These are phyloP conservation scores for Myocastor coypus DNA, from an alignment of 2,113 vertebrate genomes.

Conservation along the genomic window DNA sequence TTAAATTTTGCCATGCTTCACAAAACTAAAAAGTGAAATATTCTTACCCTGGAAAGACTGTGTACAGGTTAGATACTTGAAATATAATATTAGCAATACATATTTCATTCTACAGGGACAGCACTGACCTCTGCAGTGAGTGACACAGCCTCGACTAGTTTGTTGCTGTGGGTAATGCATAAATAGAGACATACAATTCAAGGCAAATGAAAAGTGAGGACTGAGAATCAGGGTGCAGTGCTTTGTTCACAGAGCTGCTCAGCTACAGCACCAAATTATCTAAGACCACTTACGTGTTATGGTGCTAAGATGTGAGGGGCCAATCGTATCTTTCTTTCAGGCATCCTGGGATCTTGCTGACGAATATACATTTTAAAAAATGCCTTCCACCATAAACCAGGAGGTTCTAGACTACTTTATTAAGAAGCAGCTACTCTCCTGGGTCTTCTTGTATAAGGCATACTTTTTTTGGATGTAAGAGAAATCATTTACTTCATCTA, in stretches of 20 bases:
- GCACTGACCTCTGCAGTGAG: background rate
- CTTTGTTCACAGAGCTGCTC: constrained; percentile 47
- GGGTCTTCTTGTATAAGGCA: background rate
- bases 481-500: constrained; percentile 24
- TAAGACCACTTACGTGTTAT: background rate
- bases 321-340: background rate
- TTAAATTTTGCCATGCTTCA: constrained; percentile 28
- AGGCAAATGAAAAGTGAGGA: constrained; percentile 37
- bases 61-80: constrained; percentile 36
- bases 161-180: constrained; percentile 11
- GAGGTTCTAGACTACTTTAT: background rate
- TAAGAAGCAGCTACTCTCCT: background rate
- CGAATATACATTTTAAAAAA: background rate
- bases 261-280: background rate
- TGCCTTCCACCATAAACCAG: background rate
- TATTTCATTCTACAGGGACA: background rate
- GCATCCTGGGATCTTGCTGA: background rate
- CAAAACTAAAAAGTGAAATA: constrained; percentile 13
- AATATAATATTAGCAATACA: constrained; percentile 43
- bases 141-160: constrained; percentile 38
- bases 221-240: background rate
- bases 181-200: constrained; percentile 2
- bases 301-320: background rate
- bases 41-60: constrained; percentile 26
- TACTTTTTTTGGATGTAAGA: background rate